Base-by-base conservation (phyloP, 1,140 invertebrate genomes). In the Drosophila novamexicana region DNA sequence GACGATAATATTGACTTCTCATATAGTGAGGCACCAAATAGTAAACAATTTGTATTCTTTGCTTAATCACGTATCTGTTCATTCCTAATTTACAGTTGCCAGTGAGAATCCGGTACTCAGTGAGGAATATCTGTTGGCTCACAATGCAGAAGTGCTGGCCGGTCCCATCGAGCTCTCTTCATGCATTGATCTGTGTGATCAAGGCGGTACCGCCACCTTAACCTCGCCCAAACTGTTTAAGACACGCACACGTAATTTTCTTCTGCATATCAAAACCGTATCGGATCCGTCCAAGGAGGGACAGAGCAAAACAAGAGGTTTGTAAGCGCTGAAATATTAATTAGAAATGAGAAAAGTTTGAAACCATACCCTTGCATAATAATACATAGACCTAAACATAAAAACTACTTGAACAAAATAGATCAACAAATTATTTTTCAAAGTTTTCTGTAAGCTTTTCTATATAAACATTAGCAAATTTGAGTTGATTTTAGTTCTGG, bases 71-170 rank as follows among this genome's bases (percentile, higher is more conserved):
- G 1, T 63, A 9, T 64, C 1, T 10, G 44, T 37, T 10, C 4
- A 47, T 71, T 37, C n/a, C 2, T n/a, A 59, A 12, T 18, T 67
- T 67, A 52, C 62, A 92, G 91, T 90, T 80, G 79, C 79, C 54
- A 88, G 78, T 47, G 95, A 96, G 74, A 97, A 97, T 93, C 96
- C 96, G 16, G 95, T 97, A 0, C 94, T 95, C 12, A 95, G 95
- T 39, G 95, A 96, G 62, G 96, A 97, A 91, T 98, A 97, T 93
- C 93, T 97, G 40, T 95, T 96, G 71, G 95, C 95, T 9, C 96
- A 98, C 83, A 97, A 98, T 93, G 97, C 96, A 1, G 97, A 98
- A 90, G 96, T 98, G 59, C 92, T 98, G 8, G 97, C 97, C 63
- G 98, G 97, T 2, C 98, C 98, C 7, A 94, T 98, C 1, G 95